Evolutionary conservation across 2,113 vertebrate genomes (phyloP).

Genomic region (Chloebia gouldiae): DNA sequence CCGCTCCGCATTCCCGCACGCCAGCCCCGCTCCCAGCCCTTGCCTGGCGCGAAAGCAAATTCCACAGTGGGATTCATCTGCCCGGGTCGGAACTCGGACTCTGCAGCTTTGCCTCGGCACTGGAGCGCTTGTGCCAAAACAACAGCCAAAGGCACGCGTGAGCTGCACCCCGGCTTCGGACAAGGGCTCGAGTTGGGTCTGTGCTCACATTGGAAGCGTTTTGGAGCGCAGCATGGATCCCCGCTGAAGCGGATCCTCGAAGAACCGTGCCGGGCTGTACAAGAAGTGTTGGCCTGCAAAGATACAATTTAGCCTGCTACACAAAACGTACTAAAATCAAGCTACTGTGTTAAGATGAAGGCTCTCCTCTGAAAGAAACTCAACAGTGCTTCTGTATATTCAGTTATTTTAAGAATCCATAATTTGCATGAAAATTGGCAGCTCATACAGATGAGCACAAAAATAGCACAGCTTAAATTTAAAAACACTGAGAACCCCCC

Average conservation of each 20-base stretch:
- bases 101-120: background rate
- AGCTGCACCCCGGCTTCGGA: too few relatives aligned
- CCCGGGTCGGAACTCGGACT: background rate
- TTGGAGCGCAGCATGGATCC: fast-evolving
- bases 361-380: background rate
- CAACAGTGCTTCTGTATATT: background rate
- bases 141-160: background rate
- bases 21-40: background rate
- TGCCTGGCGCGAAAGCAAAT: background rate
- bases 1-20: background rate
- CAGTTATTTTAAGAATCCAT: constrained; percentile 33
- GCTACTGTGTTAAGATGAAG: background rate
- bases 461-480: constrained; percentile 28
- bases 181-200: background rate
- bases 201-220: fast-evolving
- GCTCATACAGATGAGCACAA: background rate
- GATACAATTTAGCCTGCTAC: background rate
- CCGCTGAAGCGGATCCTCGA: background rate
- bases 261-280: background rate
- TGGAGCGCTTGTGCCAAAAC: background rate
- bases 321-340: background rate
- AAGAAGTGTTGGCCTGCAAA: background rate
- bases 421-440: constrained; percentile 55
- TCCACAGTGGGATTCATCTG: background rate
- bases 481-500: background rate